phyloP scores from a whole-genome alignment of 2,888 invertebrate species.

The Apamea anceps region DNA sequence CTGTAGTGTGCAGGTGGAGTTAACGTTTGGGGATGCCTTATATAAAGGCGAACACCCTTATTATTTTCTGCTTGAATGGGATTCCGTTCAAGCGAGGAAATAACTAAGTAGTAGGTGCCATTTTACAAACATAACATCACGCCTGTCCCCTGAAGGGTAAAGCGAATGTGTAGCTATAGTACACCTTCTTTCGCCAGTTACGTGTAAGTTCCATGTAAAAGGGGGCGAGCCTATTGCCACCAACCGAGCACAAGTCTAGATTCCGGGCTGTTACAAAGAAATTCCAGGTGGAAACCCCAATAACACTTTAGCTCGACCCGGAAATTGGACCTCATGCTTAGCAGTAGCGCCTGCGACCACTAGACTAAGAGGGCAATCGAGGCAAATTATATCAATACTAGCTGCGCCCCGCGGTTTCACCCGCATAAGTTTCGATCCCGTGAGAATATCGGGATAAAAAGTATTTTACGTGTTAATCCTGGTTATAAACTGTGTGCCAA shows the following conservation, averaged over 20 bases:
- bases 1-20: conserved; percentile 42
- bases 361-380: no score
- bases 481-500: no score
- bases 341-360: background rate
- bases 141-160: background rate
- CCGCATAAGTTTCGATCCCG: no score
- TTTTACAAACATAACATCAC: background rate
- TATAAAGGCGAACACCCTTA: conserved; percentile 31
- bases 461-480: no score
- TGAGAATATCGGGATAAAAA: no score
- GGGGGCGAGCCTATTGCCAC: background rate
- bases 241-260: background rate
- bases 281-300: background rate
- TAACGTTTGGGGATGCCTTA: conserved; percentile 11
- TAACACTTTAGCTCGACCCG: background rate
- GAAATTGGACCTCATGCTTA: background rate
- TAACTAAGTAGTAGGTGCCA: background rate
- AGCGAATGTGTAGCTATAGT: background rate
- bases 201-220: background rate
- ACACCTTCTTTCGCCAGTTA: background rate
- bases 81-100: conserved; percentile 22
- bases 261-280: background rate
- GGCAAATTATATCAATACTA: background rate
- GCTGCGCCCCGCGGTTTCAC: no score
- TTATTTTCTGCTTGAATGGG: conserved; percentile 39